Conservation (phyloP, 1,140 invertebrate species). For the Ganaspis sp. region DNA sequence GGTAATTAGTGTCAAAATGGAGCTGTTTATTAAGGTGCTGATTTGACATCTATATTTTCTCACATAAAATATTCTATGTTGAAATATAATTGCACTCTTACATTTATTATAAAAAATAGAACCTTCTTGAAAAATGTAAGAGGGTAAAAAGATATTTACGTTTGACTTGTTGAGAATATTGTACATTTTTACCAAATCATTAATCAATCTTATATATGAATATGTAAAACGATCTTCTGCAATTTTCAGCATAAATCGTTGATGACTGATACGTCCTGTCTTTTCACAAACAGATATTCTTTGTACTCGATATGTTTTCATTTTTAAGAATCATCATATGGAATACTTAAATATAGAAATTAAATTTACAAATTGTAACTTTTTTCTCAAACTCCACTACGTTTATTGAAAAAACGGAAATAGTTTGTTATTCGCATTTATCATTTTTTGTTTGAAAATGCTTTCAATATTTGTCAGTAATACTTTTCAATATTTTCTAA, state of each 20-base stretch:
- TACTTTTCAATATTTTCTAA: no score
- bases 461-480: no score
- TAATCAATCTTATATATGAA: not conserved
- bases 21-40: constrained; percentile 6
- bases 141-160: not conserved
- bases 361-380: not conserved
- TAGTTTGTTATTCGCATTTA: no score
- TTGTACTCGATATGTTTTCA: not conserved
- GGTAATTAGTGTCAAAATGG: not conserved
- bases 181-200: constrained; percentile 9
- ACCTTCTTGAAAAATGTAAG: constrained; percentile 2
- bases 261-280: not conserved
- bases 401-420: no score
- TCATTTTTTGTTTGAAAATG: no score
- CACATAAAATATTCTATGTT: constrained; percentile 7
- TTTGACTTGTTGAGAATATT: constrained; percentile 20
- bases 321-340: not conserved
- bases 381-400: no score
- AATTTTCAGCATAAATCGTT: not conserved
- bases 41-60: constrained; percentile 19
- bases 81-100: not conserved
- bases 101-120: not conserved
- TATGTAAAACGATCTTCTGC: not conserved
- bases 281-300: not conserved
- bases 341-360: constrained; percentile 1